Evolutionary conservation across 2,113 vertebrate genomes (phyloP), one percentile per base, ranked within the genome.

Genomic region (Tretioscincus oriximinensis): DNA sequence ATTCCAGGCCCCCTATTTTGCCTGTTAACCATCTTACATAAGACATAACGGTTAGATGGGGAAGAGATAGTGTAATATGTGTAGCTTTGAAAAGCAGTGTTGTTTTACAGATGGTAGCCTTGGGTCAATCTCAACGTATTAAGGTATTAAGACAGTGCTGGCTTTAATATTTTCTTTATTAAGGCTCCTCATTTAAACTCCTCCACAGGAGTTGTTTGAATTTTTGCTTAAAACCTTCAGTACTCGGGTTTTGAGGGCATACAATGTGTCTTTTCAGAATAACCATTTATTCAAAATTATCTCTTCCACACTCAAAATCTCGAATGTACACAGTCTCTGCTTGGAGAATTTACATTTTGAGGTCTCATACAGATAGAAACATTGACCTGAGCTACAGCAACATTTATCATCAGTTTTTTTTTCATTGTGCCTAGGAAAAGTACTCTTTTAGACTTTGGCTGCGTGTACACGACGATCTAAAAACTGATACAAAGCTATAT

Each of bases 101-200:
- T 71, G 54, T 71, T 49, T 61, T 80, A 63, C 71, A 71, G 49
- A 69, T 78, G 58, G 49, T 58, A 78, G 77, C 77, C 66, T 60
- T 69, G 29, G 76, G 66, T 29, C 12, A 68, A 58, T 78, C 66
- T 69, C 31, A 68, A 64, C 69, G 28, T 35, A 69, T 78, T 69
- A 54, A 78, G 47, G 28, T 67, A 35, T 58, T 28, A 31, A 12
- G 49, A 58, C 10, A 69, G 7, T 26, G 9, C 28, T 58, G 51
- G 49, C 66, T 51, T 67, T 28, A 51, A 1, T 31, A 45, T 77
- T 66, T 49, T 41, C 63, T 77, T 51, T 31, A 67, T 67, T 67
- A 77, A 67, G 47, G 7, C 11, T 67, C 47, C 49, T 12, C 2
- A 51, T 68, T 54, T 78, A 67, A 68, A 21, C 2, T 21, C 47